Evolutionary conservation across 1,140 invertebrate species (phyloP).

Genomic region (Rhizoglyphus robini): DNA sequence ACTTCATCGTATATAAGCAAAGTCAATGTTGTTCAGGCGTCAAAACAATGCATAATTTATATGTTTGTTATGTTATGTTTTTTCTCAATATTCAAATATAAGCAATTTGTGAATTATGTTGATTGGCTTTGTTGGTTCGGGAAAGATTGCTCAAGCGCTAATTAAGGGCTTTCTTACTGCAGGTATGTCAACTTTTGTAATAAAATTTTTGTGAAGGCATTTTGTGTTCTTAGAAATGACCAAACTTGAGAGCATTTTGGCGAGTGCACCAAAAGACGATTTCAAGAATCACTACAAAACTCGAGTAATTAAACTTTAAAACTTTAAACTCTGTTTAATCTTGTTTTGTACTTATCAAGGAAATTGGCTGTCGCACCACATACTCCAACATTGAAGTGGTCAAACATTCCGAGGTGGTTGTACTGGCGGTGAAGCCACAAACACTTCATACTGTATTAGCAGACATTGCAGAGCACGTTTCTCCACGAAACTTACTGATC

Average conservation of each 20-base stretch:
- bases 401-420: conserved; percentile 60
- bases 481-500: conserved; percentile 57
- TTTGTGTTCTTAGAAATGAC: conserved; percentile 5
- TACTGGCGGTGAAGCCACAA: conserved; percentile 81
- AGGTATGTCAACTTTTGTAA: conserved; percentile 41
- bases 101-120: too few relatives aligned
- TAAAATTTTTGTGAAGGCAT: neutral
- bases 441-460: conserved; percentile 58
- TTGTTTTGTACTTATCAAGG: conserved; percentile 39
- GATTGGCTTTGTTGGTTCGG: conserved; percentile 91
- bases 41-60: too few relatives aligned
- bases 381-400: conserved; percentile 65
- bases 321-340: neutral
- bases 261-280: conserved; percentile 18
- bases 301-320: neutral
- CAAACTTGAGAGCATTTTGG: conserved; percentile 10
- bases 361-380: conserved; percentile 58
- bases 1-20: too few relatives aligned
- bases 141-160: conserved; percentile 85
- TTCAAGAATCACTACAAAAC: conserved; percentile 11
- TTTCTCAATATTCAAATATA: too few relatives aligned
- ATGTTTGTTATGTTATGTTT: too few relatives aligned
- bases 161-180: conserved; percentile 78
- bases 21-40: too few relatives aligned
- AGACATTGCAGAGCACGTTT: conserved; percentile 51